Evolutionary conservation across 2,888 invertebrate species (phyloP).

Genomic region (Orthosia cruda): DNA sequence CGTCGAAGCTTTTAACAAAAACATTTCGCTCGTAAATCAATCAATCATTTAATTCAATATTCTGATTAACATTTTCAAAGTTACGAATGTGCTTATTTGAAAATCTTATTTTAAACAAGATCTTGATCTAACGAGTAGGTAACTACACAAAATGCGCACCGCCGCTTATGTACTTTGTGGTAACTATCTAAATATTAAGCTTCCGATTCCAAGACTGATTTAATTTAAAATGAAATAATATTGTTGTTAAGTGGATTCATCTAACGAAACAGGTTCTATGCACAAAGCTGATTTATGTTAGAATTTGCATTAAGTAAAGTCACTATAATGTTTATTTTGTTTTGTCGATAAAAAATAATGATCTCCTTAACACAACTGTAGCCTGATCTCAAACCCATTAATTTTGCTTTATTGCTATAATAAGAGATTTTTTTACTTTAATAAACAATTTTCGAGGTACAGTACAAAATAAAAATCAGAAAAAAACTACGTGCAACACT

Average conservation of each 20-base stretch:
- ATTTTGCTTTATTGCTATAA: conserved; percentile 19
- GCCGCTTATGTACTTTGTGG: too few relatives aligned
- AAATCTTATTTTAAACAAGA: neutral
- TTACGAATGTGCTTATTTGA: neutral
- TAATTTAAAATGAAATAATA: neutral
- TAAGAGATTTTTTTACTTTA: neutral
- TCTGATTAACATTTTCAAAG: neutral
- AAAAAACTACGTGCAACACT: neutral
- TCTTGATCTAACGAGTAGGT: neutral
- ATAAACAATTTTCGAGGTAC: neutral
- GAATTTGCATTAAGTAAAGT: conserved; percentile 30
- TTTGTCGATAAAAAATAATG: conserved; percentile 41
- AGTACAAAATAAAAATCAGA: neutral
- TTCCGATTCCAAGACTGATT: too few relatives aligned
- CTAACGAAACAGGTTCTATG: neutral
- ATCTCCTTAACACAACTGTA: conserved; percentile 2
- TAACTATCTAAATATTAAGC: neutral
- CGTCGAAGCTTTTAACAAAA: too few relatives aligned
- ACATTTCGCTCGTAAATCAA: too few relatives aligned
- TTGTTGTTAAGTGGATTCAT: neutral
- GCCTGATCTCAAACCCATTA: neutral
- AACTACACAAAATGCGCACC: too few relatives aligned
- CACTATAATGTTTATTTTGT: conserved; percentile 23
- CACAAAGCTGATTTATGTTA: conserved; percentile 24
- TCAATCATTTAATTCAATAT: too few relatives aligned